Base-by-base conservation (phyloP, 2,113 vertebrate genomes). In the Pycnonotus jocosus region DNA sequence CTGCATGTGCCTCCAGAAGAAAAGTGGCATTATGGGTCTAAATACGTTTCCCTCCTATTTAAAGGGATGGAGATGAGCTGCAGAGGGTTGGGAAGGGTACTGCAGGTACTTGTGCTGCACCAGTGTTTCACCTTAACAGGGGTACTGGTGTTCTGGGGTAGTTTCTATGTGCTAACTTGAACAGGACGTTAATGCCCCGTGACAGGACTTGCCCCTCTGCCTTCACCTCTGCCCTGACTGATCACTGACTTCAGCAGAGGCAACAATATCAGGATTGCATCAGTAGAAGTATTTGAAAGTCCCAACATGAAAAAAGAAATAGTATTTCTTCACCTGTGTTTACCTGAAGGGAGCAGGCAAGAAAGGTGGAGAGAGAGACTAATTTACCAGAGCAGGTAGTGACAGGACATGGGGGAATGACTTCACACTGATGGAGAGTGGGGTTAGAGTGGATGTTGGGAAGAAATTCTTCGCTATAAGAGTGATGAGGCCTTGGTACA, bases 141-240 rank as follows among this genome's bases (percentile, higher is more conserved):
- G 33, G 6, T 38, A 10, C 9, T 42, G 12, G 28, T 48, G 11
- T 53, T 56, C 15, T 5, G 9, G 33, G 22, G 15, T 53, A 21
- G 31, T 35, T 90, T 45, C 31, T 54, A 0, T 73, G 28, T 15
- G 17, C 27, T 18, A 6, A 44, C 31, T 51, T 48, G 31, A 65
- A 31, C 9, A n/a, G 30, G 53, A 33, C 22, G 3, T 47, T 38
- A 35, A 40, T 65, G 58, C 17, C n/a, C 10, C 0, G 0, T 50
- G 37, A 30, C 19, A 60, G 21, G 24, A 35, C 11, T 56, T 80
- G 58, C 11, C 19, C 15, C 27, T 7, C 28, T 70, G 38, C 13
- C 16, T 18, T 42, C 25, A 37, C 20, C 53, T 72, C 15, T 88
- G 53, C 38, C 44, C 4, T n/a, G 17, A 23, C 13, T 42, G 33